Percentiles rank a stretch among this genome's conserved stretches.
Conservation (phyloP, 2,888 invertebrate species). For the Meta bourneti region DNA sequence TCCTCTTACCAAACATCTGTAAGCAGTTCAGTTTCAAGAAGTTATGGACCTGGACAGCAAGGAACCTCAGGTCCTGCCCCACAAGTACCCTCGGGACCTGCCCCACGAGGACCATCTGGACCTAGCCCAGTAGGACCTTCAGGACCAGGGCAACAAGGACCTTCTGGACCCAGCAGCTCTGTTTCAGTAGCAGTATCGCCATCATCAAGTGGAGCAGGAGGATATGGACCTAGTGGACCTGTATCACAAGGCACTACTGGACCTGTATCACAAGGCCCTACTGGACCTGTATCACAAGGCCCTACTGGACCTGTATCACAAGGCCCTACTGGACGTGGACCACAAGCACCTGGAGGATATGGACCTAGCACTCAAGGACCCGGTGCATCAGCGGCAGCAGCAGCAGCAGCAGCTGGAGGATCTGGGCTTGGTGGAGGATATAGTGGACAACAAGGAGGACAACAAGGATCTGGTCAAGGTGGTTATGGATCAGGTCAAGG, state of each 20-base stretch:
- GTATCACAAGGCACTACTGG: too few species aligned
- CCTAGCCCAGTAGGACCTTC: background rate
- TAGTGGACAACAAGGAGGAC: background rate
- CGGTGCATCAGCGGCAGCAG: background rate
- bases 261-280: too few species aligned
- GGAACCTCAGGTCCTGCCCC: background rate
- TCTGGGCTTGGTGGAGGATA: background rate
- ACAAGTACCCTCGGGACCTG: conserved; percentile 5
- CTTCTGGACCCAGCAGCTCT: background rate
- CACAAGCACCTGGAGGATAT: background rate
- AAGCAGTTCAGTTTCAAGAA: background rate
- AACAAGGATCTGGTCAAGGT: background rate
- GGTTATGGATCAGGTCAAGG: background rate
- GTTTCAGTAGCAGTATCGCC: background rate
- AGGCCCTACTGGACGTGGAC: background rate
- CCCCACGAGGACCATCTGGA: background rate
- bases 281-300: background rate
- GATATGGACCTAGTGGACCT: background rate
- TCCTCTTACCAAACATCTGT: background rate
- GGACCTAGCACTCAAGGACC: background rate
- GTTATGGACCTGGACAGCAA: background rate
- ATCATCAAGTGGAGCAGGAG: background rate
- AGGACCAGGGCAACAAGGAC: background rate
- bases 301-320: background rate
- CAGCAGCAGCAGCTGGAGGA: conserved; percentile 11